Evolutionary conservation across 2,888 invertebrate genomes (phyloP), one percentile per base, ranked within the genome.

Genomic region (Drosophila nr. perissopoda): DNA sequence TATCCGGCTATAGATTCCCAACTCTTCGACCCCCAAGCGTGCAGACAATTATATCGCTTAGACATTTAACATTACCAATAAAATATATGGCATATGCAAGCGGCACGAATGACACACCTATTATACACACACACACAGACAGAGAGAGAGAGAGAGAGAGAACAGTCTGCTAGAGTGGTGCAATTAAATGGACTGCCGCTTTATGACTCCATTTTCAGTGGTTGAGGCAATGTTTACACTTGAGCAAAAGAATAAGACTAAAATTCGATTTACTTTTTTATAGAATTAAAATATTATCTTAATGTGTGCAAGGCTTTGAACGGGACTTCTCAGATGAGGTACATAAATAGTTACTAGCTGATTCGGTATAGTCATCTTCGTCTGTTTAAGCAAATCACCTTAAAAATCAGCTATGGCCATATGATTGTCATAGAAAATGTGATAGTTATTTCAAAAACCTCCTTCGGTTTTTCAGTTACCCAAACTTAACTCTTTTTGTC

Each of bases 41-140:
- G 65, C 70, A 75, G 87, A 77, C 90, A 85, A 85, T 89, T 89
- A 90, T 90, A 70, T 78, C 72, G 89, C 64, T 83, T 83, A 81
- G 78, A 69, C 81, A 81, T 81, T 90, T 83, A 61, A 89, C 80
- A 89, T 81, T 65, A 82, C 70, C 84, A 87, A 89, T 84, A 83
- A 83, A 84, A 73, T 58, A 61, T 52, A 51, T 49, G n/a, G 34
- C 54, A 38, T 66, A 78, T 75, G 75, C 79, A 67, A 68, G 57
- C 53, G 60, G 58, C 67, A 69, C 61, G 51, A 66, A 67, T 76
- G 83, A 72, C 82, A 72, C 88, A 82, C 83, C 83, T 86, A 74
- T 38, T 53, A 70, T 52, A 65, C 60, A 68, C 36, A 67, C 58
- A 53, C 49, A n/a, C 42, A 56, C 4, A 49, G 10, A 40, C 27